phyloP scores from a whole-genome alignment of 53 echinoderm and acorn worm species.

The Zoroaster sp. region DNA sequence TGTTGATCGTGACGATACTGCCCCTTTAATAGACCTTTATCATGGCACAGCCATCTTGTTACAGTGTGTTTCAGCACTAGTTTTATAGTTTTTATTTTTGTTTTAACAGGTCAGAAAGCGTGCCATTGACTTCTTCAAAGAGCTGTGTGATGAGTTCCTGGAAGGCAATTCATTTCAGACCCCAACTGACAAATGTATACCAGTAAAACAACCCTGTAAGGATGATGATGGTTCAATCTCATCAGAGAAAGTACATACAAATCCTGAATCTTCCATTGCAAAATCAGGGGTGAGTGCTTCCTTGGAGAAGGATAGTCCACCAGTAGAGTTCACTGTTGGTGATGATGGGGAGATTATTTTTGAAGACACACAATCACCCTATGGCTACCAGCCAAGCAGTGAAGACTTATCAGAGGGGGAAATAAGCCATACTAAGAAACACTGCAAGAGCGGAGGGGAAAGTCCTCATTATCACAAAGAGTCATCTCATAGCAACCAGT shows the following conservation, averaged over 20 bases:
- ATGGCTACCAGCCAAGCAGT: not conserved
- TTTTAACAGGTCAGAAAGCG: slow-evolving; percentile 34
- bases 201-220: not conserved
- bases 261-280: slow-evolving; percentile 18
- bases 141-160: slow-evolving; percentile 57
- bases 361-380: not conserved
- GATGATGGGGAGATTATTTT: not conserved
- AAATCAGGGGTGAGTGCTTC: slow-evolving; percentile 21
- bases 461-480: slow-evolving; percentile 25
- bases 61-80: no score
- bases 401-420: not conserved
- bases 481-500: slow-evolving; percentile 28
- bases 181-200: not conserved
- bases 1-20: no score
- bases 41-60: no score
- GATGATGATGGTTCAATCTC: slow-evolving; percentile 14
- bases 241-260: not conserved
- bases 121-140: slow-evolving; percentile 59
- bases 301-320: slow-evolving; percentile 23
- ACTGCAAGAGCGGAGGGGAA: not conserved
- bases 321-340: slow-evolving; percentile 38
- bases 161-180: slow-evolving; percentile 17
- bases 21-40: no score
- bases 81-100: not conserved
- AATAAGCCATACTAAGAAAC: not conserved